Base-by-base conservation (phyloP, 2,113 vertebrate species). In the Seriola dumerili region DNA sequence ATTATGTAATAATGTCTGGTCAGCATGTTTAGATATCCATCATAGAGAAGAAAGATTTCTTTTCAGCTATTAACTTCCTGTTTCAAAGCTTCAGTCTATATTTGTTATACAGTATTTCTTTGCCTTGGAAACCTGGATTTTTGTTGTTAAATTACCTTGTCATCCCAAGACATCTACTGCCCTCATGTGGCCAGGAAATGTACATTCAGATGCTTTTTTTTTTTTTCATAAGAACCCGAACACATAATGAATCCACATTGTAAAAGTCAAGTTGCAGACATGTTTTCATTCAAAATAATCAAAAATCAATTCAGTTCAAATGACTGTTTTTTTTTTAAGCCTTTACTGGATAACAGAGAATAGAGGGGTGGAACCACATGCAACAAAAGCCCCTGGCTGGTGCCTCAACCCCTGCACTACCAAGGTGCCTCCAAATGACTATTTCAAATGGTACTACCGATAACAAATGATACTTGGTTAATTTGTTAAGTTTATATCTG, bases 171-270 rank as follows among this genome's bases (percentile, higher is more conserved):
- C 57, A 81, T 69, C 21, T 89, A 92, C 92, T 94, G 93, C 91
- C 93, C 91, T 70, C 94, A 76, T 81, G 93, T 94, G 94, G 91
- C 9, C 57, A 57, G 71, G 0, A 71, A 23, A 2, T 50, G 46
- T 40, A 63, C 3, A 21, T 58, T 70, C 23, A 16, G 34, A 19
- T 8, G 17, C 19, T 71, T 12, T 42, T 42, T 46, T 42, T 42
- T 11, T 42, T 42, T 42, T 42, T 42, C 40, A 8, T 42, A 42
- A 10, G 3, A 10, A 19, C 5, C 54, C 13, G 38, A 23, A 54
- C 16, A 64, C 11, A 44, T 4, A 10, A 6, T 21, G 58, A 58
- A 59, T 44, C 40, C 32, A 19, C 5, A 14, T 19, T 52, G 19
- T 71, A 5, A 52, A 58, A 61, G 46, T 23, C 38, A 76, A 52